Base-by-base conservation (phyloP, 2,113 vertebrate genomes). In the Caranx melampygus region DNA sequence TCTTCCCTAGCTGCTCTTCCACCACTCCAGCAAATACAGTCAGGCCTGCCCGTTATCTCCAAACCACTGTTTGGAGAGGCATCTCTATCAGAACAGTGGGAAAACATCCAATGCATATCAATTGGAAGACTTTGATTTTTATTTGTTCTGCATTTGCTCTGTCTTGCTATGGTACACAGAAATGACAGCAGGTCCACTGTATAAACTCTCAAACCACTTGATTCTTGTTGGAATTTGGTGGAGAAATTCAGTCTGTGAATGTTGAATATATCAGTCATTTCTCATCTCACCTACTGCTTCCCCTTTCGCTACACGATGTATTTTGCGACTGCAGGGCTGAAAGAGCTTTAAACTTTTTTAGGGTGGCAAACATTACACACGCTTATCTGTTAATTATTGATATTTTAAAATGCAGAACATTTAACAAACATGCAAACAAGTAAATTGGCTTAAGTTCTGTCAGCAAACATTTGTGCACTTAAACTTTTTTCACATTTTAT, bases 51-150 rank as follows among this genome's bases (percentile, higher is more conserved):
- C 11, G 80, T 92, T 91, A 93, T 92, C 92, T 92, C 60, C 71
- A 78, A 85, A 87, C 87, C 78, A 79, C 82, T 92, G 89, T 93
- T 92, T 92, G 93, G 87, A 92, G 92, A 93, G 70, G 87, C 87
- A 86, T 89, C 87, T 92, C 83, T 89, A 90, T 91, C 85, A 78
- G 85, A 92, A 92, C 83, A 84, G 78, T 84, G 80, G 69, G 69
- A 83, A 87, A 87, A 87, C 90, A 88, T 89, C 85, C 85, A 91
- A 92, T 94, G 93, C 89, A 93, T 92, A 93, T 81, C 85, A 92
- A 92, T 88, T 76, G 85, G 79, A 87, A 77, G 59, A 74, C 84
- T 88, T 58, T 67, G 79, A 90, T 88, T 93, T 92, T 81, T 89
- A 87, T 93, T 93, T 94, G 90, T 89, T 90, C 85, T 92, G 76